Evolutionary conservation across 2,888 invertebrate species (phyloP).

Genomic region (Malthinus flaveolus): DNA sequence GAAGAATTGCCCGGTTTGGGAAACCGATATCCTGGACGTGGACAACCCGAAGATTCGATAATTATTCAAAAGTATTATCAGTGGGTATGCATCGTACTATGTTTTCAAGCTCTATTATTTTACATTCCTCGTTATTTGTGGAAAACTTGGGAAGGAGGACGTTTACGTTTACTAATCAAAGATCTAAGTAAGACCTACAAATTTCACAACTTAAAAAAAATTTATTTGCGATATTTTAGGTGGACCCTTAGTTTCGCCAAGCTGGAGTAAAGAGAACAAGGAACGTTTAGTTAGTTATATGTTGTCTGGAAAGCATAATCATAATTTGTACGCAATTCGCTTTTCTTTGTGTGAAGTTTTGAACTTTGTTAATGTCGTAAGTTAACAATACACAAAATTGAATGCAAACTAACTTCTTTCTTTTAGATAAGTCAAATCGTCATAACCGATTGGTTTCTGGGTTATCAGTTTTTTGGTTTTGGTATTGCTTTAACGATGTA

Average conservation of each 20-base stretch:
- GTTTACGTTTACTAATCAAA: conserved; percentile 62
- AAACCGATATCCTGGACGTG: conserved; percentile 42
- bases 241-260: conserved; percentile 60
- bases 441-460: conserved; percentile 67
- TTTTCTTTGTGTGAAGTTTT: conserved; percentile 73
- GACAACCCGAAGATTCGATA: conserved; percentile 52
- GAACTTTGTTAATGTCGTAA: conserved; percentile 74
- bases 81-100: conserved; percentile 72
- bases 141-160: conserved; percentile 72
- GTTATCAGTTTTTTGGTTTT: conserved; percentile 64
- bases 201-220: background rate
- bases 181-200: conserved; percentile 58
- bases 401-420: background rate
- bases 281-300: conserved; percentile 63
- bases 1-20: conserved; percentile 55
- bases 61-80: conserved; percentile 69
- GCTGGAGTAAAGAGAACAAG: conserved; percentile 61
- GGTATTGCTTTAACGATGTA: conserved; percentile 60
- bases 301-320: conserved; percentile 59
- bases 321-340: conserved; percentile 67
- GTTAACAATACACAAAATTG: conserved; percentile 40
- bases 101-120: conserved; percentile 69
- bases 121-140: conserved; percentile 72
- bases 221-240: conserved; percentile 44
- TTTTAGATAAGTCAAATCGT: conserved; percentile 66